Conservation (phyloP, 2,888 invertebrate genomes). For the Scrobipalpa atriplicella region DNA sequence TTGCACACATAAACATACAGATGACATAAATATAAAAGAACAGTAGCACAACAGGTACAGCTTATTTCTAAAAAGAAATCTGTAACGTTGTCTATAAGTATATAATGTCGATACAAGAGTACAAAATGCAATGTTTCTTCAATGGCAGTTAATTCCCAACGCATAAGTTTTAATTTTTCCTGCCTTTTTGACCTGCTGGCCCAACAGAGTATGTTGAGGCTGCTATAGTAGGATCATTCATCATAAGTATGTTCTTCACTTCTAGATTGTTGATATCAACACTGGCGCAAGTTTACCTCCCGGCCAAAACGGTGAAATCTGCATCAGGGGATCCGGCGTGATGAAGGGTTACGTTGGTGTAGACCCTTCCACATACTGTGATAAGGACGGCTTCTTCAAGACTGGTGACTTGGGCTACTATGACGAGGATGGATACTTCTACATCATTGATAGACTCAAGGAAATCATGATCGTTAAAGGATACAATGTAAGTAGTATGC, state of each 20-base stretch:
- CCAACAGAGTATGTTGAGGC: too few relatives aligned
- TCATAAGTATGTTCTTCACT: not conserved
- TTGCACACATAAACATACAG: too few relatives aligned
- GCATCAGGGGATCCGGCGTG: slow-evolving; percentile 58
- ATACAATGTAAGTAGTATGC: slow-evolving; percentile 47
- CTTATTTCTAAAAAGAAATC: too few relatives aligned
- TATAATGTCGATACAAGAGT: too few relatives aligned
- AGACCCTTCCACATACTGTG: slow-evolving; percentile 55
- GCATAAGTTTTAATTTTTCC: too few relatives aligned
- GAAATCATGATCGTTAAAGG: slow-evolving; percentile 58
- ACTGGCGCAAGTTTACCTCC: slow-evolving; percentile 72
- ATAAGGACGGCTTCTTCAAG: slow-evolving; percentile 59
- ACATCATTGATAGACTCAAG: slow-evolving; percentile 59
- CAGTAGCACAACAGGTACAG: too few relatives aligned
- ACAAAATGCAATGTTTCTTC: too few relatives aligned
- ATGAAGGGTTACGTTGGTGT: slow-evolving; percentile 67
- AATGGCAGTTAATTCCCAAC: too few relatives aligned
- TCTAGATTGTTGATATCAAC: slow-evolving; percentile 65
- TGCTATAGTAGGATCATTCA: too few relatives aligned
- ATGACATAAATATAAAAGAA: too few relatives aligned
- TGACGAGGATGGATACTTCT: slow-evolving; percentile 61
- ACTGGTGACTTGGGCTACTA: slow-evolving; percentile 68
- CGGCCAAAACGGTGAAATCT: slow-evolving; percentile 69
- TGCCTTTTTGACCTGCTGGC: too few relatives aligned
- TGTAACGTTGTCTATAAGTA: too few relatives aligned